Percentiles rank a stretch among this genome's conserved stretches.
These are phyloP conservation scores for Zygothrica quintamaculata DNA, from an alignment of 2,888 invertebrate species.

Conservation along the genomic window DNA sequence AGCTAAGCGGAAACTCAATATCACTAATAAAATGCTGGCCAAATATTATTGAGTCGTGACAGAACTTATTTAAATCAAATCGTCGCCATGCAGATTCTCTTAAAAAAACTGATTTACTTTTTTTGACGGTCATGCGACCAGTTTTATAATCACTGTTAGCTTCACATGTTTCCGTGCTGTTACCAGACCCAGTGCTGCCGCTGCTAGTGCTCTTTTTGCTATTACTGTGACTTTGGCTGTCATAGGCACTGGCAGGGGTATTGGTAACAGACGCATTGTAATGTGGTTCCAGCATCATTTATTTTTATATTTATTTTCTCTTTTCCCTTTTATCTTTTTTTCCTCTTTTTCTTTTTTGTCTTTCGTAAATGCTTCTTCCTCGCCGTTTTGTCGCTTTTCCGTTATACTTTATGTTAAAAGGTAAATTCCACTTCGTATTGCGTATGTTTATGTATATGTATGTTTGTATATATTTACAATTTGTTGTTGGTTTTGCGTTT, in stretches of 20 bases:
- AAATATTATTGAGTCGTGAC: too few species aligned
- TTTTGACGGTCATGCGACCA: too few species aligned
- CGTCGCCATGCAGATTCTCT: too few species aligned
- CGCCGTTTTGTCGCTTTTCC: too few species aligned
- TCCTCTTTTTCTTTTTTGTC: conserved; percentile 1
- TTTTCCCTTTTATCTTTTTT: neutral
- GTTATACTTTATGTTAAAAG: too few species aligned
- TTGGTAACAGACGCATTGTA: conserved; percentile 46
- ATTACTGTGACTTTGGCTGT: neutral
- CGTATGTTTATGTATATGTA: neutral
- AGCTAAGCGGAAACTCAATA: conserved; percentile 70
- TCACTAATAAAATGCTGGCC: conserved; percentile 20
- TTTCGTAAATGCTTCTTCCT: too few species aligned
- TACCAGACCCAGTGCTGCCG: neutral
- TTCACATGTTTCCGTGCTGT: neutral
- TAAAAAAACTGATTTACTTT: too few species aligned
- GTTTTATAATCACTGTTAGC: too few species aligned
- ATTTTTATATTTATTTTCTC: neutral
- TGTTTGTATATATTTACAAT: conserved; percentile 9
- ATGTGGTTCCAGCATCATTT: conserved; percentile 63
- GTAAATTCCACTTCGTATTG: too few species aligned
- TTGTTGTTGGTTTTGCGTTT: conserved; percentile 1
- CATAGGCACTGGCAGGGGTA: conserved; percentile 9
- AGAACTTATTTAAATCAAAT: too few species aligned
- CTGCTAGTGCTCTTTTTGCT: neutral